Evolutionary conservation across 2,113 vertebrate species (phyloP).

Genomic region (Sprattus sprattus): DNA sequence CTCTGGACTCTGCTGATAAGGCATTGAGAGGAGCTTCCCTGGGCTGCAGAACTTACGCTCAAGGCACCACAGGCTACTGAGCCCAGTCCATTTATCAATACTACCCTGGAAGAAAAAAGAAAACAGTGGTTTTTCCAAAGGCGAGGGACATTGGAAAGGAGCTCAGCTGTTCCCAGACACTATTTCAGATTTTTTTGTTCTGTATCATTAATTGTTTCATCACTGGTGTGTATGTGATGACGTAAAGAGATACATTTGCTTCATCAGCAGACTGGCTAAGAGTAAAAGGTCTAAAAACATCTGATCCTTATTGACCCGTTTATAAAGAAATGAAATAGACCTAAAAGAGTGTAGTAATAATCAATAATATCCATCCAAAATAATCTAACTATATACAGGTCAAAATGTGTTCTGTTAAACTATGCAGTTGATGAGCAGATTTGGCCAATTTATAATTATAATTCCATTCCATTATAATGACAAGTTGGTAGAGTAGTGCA

Average conservation of each 20-base stretch:
- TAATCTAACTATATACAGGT: not conserved
- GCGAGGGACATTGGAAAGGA: not conserved
- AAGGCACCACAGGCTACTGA: slow-evolving; percentile 26
- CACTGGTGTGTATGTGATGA: not conserved
- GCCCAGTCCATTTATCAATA: slow-evolving; percentile 37
- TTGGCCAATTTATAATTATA: too few species aligned
- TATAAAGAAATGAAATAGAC: not conserved
- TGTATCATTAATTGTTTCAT: not conserved
- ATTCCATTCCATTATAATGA: not conserved
- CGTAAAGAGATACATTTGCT: not conserved
- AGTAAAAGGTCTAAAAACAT: not conserved
- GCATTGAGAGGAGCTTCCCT: slow-evolving; percentile 54
- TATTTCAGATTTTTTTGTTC: not conserved
- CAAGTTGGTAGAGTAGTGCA: not conserved
- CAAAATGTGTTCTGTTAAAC: not conserved
- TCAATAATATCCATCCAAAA: not conserved
- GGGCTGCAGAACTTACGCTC: slow-evolving; percentile 38
- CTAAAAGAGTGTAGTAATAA: not conserved
- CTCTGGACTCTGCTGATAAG: slow-evolving; percentile 58
- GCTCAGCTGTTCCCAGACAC: not conserved
- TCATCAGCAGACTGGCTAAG: not conserved
- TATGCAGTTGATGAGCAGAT: not conserved
- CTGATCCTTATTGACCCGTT: not conserved
- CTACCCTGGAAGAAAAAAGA: not conserved
- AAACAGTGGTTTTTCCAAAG: not conserved